These are phyloP conservation scores for Dendrolimus houi DNA, from an alignment of 2,888 invertebrate species.

Conservation along the genomic window DNA sequence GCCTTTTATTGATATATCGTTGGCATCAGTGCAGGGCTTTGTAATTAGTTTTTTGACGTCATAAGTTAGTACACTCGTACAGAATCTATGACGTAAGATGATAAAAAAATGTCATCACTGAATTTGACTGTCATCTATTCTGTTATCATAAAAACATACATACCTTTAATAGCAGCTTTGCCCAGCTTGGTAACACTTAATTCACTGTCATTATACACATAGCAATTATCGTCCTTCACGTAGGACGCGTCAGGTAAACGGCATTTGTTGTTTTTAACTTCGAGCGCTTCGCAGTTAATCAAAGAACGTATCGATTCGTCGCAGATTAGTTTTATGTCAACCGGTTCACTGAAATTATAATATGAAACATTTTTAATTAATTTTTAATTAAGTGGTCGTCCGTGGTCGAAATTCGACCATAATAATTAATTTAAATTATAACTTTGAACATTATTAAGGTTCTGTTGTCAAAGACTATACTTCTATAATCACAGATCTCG, in stretches of 20 bases:
- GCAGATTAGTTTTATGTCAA: constrained; percentile 37
- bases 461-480: too few species aligned
- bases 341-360: constrained; percentile 16
- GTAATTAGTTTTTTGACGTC: too few species aligned
- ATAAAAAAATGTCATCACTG: neutral
- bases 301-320: constrained; percentile 36
- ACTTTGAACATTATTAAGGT: too few species aligned
- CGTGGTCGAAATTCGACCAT: too few species aligned
- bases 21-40: too few species aligned
- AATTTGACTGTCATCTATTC: neutral
- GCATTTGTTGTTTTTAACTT: constrained; percentile 14
- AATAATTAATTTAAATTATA: too few species aligned
- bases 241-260: neutral
- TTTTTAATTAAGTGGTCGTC: too few species aligned
- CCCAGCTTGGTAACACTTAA: constrained; percentile 82
- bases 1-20: too few species aligned
- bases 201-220: constrained; percentile 41
- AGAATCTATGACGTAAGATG: too few species aligned
- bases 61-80: too few species aligned
- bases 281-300: constrained; percentile 38
- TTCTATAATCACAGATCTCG: too few species aligned
- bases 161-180: constrained; percentile 88
- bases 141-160: neutral
- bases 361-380: too few species aligned
- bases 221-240: constrained; percentile 1